Evolutionary conservation across 2,113 vertebrate species (phyloP), one percentile per base, ranked within the genome.

Genomic region (Sterrhoptilus dennistouni): DNA sequence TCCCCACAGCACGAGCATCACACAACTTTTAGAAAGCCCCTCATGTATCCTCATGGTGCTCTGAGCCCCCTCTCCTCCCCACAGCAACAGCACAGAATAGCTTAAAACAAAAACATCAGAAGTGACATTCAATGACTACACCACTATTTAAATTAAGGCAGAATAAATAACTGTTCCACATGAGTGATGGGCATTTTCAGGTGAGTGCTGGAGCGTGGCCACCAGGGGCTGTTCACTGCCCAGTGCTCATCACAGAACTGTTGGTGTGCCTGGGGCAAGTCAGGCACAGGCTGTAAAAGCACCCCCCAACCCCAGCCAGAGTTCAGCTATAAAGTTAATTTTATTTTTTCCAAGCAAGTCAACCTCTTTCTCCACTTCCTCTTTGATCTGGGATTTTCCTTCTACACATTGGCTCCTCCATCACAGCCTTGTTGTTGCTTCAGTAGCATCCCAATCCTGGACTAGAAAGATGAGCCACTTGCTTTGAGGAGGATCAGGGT

Each of bases 221-320:
- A 15, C 1, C 25, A 4, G 14, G 31, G 0, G 0, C 19, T 14
- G 5, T 9, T 3, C 5, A 2, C 20, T 11, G 38, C 16, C 49
- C 54, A 3, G 4, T n/a, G 53, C 44, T n/a, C 20, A 0, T 2
- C 4, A 7, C 38, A 19, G 29, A 4, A 6, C 44, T 29, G 35
- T 2, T 20, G 9, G 19, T 36, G 27, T 28, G 25, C 24, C 40
- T 24, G 5, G 4, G 42, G 13, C 14, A 45, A 25, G 12, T 11
- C 63, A 64, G 65, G 27, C 24, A 59, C 19, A 9, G 13, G 45
- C 54, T n/a, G 59, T 69, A 47, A 65, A 49, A 56, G 12, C 31
- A 86, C 1, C 8, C n/a, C 57, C 31, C 20, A 38, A 21, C 24
- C 31, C n/a, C 50, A 8, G 8, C 14, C 42, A 44, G n/a, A 24